Percentiles rank a stretch among this genome's conserved stretches.
Evolutionary conservation across 2,888 invertebrate genomes (phyloP).

Genomic region (Sinhomidia bicolor): DNA sequence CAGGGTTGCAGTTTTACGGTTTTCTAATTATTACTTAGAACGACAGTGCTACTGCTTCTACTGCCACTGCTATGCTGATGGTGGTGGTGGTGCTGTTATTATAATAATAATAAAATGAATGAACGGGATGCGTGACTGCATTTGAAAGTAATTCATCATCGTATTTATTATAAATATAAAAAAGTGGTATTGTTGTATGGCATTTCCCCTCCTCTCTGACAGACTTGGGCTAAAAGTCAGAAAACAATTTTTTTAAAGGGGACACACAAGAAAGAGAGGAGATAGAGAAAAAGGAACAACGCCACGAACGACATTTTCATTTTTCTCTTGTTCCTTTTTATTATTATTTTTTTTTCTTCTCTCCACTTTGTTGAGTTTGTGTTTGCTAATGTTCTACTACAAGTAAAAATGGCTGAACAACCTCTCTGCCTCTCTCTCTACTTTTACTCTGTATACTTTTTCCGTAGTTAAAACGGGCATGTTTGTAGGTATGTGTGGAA

Average conservation of each 20-base stretch:
- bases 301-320: neutral
- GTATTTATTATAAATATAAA: slow-evolving; percentile 38
- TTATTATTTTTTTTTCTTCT: neutral
- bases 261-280: too few species aligned
- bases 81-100: neutral
- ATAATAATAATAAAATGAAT: neutral
- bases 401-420: slow-evolving; percentile 28
- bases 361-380: neutral
- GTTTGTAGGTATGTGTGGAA: neutral
- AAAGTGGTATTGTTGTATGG: neutral
- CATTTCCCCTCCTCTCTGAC: slow-evolving; percentile 42
- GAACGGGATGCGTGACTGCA: slow-evolving; percentile 46
- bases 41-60: too few species aligned
- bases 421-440: slow-evolving; percentile 2
- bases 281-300: slow-evolving; percentile 21
- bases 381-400: neutral
- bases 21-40: slow-evolving; percentile 65
- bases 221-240: slow-evolving; percentile 34
- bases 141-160: slow-evolving; percentile 69
- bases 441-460: slow-evolving; percentile 20
- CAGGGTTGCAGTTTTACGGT: slow-evolving; percentile 42
- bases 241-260: slow-evolving; percentile 21
- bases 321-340: neutral
- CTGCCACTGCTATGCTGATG: too few species aligned
- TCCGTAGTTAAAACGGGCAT: neutral